Base-by-base conservation (phyloP, 2,888 invertebrate genomes). In the Meiosimyza platycephala region DNA sequence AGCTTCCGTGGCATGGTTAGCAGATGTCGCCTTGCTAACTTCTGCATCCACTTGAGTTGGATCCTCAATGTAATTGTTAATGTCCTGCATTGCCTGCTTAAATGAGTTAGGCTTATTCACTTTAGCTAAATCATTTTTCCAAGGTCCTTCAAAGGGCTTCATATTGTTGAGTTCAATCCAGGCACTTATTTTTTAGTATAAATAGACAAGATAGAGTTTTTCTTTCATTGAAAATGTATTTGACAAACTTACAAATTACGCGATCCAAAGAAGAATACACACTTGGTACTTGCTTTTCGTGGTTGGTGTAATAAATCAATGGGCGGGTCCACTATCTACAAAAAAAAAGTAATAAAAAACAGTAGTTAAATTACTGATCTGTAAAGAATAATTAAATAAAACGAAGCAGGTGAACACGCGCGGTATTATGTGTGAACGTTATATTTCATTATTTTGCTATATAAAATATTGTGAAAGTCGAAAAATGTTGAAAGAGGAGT, bases 231-330 rank as follows among this genome's bases (percentile, higher is more conserved):
- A 47, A 54, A 12, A 16, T 28, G 16, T 75, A 76, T 73, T 67
- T 64, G 57, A n/a, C 71, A 68, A 50, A 85, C 97, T 95, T 90
- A 97, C 97, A 95, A 96, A 87, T 97, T 96, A 82, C 95, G 94
- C n/a, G 95, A 92, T 72, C 97, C 97, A 88, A 96, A 97, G 89
- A 97, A 98, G 88, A 93, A 97, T 78, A 98, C 94, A 88, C 96
- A 97, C 83, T 94, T 93, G 75, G 92, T 91, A 72, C 89, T 90
- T 78, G 94, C 93, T 85, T 94, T 95, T 81, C 92, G 92, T 22
- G 93, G 82, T 72, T 85, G 93, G 84, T 91, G 93, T 85, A 94
- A 92, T 80, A 92, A 88, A 83, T 94, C 93, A 72, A 93, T 90
- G 64, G 93, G 93, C 13, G 96, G 95, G 79, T 93, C 90, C 54